Evolutionary conservation across 2,113 vertebrate genomes (phyloP).

Genomic region (Microtus ochrogaster): DNA sequence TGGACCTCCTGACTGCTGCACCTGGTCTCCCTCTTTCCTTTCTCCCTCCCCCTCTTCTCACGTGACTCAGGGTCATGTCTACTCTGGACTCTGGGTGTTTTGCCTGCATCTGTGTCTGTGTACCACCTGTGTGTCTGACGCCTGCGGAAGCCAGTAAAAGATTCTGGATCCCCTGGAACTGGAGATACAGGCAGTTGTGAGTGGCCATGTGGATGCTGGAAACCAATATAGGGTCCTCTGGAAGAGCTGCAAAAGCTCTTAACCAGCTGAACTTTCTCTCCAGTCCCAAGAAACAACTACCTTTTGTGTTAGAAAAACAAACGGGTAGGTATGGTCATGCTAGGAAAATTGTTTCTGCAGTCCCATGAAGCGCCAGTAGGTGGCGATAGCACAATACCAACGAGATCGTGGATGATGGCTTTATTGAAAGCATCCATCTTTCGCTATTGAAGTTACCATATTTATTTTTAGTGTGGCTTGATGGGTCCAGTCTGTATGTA

Average conservation of each 20-base stretch:
- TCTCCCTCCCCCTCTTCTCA: no score
- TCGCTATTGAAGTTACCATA: constrained; percentile 54
- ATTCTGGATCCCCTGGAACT: background rate
- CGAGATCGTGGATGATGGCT: background rate
- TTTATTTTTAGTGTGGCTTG: constrained; percentile 72
- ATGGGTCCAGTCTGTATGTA: constrained; percentile 80
- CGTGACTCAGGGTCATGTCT: no score
- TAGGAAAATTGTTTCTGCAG: background rate
- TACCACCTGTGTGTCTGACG: background rate
- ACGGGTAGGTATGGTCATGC: fast-evolving
- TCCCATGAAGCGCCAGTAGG: constrained; percentile 58
- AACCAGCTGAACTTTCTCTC: background rate
- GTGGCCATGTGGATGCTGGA: background rate
- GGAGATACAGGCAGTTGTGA: background rate
- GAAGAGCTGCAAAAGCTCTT: background rate
- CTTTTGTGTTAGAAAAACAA: background rate
- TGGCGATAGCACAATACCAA: constrained; percentile 54
- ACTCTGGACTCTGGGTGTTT: background rate
- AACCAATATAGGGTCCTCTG: background rate
- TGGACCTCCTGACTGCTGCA: no score
- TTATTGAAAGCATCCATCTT: constrained; percentile 75
- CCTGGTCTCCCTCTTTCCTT: no score
- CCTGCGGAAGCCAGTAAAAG: background rate
- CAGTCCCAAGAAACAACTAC: background rate
- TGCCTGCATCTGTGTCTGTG: background rate